Percentiles rank a stretch among this genome's conserved stretches.
phyloP scores from a whole-genome alignment of 2,797 vertebrate species.

The Protonibea diacanthus region DNA sequence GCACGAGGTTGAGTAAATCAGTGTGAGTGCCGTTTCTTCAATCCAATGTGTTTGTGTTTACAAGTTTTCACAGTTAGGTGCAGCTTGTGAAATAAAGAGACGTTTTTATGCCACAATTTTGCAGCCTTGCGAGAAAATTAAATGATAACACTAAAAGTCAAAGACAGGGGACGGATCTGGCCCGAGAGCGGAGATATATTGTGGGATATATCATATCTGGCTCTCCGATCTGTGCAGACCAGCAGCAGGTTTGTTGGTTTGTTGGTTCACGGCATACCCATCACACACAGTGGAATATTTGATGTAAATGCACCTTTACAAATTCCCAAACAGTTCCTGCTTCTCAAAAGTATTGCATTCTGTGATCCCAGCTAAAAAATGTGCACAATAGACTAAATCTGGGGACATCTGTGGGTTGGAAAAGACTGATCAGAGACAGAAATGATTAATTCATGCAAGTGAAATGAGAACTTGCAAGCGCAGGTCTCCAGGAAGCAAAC shows the following conservation, averaged over 20 bases:
- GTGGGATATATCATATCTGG: background rate
- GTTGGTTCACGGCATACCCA: background rate
- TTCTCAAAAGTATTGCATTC: background rate
- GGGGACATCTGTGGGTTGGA: background rate
- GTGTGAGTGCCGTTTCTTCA: background rate
- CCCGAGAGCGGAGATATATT: background rate
- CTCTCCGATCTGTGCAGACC: background rate
- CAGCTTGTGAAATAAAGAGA: slow-evolving; percentile 9
- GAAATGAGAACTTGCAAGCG: background rate
- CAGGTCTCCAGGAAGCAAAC: slow-evolving; percentile 1
- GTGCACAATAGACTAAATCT: background rate
- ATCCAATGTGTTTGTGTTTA: background rate
- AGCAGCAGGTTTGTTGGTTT: background rate
- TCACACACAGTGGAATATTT: background rate
- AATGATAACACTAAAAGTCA: slow-evolving; percentile 6
- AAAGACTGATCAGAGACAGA: background rate
- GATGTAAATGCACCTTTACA: background rate
- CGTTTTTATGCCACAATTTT: background rate
- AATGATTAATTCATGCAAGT: background rate
- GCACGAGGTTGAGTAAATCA: background rate
- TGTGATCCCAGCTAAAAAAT: background rate
- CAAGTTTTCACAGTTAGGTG: background rate
- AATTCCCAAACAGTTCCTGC: background rate
- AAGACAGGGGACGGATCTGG: background rate
- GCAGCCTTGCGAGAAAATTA: background rate